Conservation (phyloP, 2,888 invertebrate genomes). For the Drosophila histrio region DNA sequence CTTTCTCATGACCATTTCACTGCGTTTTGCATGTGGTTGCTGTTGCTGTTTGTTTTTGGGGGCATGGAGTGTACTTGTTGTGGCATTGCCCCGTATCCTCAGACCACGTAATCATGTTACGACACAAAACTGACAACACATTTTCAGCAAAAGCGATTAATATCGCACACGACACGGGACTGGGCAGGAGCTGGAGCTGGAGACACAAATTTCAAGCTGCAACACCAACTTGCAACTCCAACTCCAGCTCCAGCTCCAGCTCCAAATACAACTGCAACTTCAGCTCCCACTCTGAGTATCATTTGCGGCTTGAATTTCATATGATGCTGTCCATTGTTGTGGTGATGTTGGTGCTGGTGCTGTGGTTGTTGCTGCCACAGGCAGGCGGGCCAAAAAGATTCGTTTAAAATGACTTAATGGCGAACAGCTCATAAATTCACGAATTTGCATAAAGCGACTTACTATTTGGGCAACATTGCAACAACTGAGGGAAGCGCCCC, state of each 20-base stretch:
- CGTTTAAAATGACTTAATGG: constrained; percentile 78
- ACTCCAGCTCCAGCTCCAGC: constrained; percentile 3
- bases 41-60: neutral
- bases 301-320: constrained; percentile 44
- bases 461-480: constrained; percentile 63
- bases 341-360: constrained; percentile 11
- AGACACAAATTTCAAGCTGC: constrained; percentile 7
- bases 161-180: constrained; percentile 73
- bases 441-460: constrained; percentile 71
- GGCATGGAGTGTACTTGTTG: constrained; percentile 1
- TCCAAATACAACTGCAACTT: constrained; percentile 3
- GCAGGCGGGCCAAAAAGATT: constrained; percentile 49
- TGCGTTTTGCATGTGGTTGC: constrained; percentile 19
- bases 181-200: constrained; percentile 8
- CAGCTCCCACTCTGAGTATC: constrained; percentile 29
- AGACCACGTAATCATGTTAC: constrained; percentile 80
- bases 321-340: constrained; percentile 60
- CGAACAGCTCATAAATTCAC: constrained; percentile 77
- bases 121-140: constrained; percentile 81
- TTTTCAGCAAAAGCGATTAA: constrained; percentile 81
- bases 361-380: constrained; percentile 41
- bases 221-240: constrained; percentile 3
- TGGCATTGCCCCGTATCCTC: constrained; percentile 46
- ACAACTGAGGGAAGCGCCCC: constrained; percentile 62
- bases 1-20: constrained; percentile 10